Evolutionary conservation across 2,888 invertebrate species (phyloP), one percentile per base, ranked within the genome.

Genomic region (Pyrocoelia pectoralis): DNA sequence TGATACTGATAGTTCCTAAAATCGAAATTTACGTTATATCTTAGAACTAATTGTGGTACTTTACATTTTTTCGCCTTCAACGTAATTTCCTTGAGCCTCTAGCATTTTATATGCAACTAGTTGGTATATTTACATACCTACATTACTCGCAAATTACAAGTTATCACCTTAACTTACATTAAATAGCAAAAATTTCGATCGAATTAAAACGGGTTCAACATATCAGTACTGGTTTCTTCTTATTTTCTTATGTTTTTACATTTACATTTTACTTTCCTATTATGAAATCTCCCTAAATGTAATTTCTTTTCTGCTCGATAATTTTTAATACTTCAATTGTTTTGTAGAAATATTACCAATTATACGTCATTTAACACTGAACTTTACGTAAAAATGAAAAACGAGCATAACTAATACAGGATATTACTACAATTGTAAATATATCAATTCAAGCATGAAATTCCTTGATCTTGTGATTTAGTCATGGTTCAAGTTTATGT

Each of bases 121-220:
- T 61, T 56, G 55, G 51, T 51, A 49, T 41, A 61, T 61, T 56
- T 61, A 55, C 61, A 61, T 61, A n/a, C n/a, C n/a, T n/a, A 61
- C 46, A 29, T 51, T 61, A 56, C 40, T 19, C 13, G 60, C 41
- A 61, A 55, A 56, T 61, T 61, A 56, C 24, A 61, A 56, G 41
- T 56, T 61, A 55, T 56, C 55, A 33, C 49, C 40, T 61, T 9
- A 40, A 43, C 17, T 41, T 46, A 46, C 13, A 50, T 8, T 29
- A 28, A 28, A 28, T 29, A 51, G 29, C 19, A 57, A 57, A 33
- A 57, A 57, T 57, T 24, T 38, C 10, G 40, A 41, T 24, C 40
- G 50, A 57, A 40, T 50, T 56, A 49, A 56, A 57, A 58, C 51
- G 52, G 28, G 52, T 58, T 58, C 50, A 17, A 46, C 17, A 33